phyloP scores from a whole-genome alignment of 2,888 invertebrate genomes.

The Ochlodes sylvanus region DNA sequence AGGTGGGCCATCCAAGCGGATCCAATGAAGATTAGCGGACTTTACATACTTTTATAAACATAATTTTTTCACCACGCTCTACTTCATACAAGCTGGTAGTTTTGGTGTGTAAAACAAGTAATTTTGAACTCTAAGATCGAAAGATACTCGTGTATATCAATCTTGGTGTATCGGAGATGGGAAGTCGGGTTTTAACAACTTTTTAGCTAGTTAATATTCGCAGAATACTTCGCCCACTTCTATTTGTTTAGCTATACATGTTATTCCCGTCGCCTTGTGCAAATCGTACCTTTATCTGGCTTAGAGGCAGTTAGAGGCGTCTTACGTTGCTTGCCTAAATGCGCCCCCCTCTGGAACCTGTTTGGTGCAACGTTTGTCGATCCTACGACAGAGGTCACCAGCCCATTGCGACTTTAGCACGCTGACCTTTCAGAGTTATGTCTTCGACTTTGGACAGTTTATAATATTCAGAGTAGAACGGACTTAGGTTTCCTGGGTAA shows the following conservation, averaged over 20 bases:
- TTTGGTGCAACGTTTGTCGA: conserved; percentile 34
- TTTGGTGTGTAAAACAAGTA: too few relatives aligned
- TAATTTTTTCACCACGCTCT: too few relatives aligned
- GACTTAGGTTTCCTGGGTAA: too few relatives aligned
- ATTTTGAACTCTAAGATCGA: too few relatives aligned
- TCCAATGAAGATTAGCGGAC: not conserved
- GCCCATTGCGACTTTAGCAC: conserved; percentile 32
- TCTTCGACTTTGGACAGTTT: conserved; percentile 31
- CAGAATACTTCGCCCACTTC: too few relatives aligned
- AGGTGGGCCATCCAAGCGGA: not conserved
- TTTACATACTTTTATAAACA: too few relatives aligned
- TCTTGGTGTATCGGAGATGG: too few relatives aligned
- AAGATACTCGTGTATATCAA: too few relatives aligned
- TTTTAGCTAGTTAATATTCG: too few relatives aligned
- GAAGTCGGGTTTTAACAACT: too few relatives aligned
- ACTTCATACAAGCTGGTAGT: too few relatives aligned
- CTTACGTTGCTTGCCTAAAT: conserved; percentile 31
- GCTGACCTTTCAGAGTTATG: conserved; percentile 29
- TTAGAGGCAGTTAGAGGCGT: conserved; percentile 10
- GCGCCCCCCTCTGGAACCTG: conserved; percentile 27
- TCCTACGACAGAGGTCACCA: conserved; percentile 37
- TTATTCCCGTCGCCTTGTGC: conserved; percentile 14
- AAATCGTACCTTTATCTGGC: conserved; percentile 15
- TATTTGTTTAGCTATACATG: not conserved
- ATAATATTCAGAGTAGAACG: not conserved